Evolutionary conservation across 2,888 invertebrate species (phyloP).

Genomic region (Sinopyrophorus schimmeli): DNA sequence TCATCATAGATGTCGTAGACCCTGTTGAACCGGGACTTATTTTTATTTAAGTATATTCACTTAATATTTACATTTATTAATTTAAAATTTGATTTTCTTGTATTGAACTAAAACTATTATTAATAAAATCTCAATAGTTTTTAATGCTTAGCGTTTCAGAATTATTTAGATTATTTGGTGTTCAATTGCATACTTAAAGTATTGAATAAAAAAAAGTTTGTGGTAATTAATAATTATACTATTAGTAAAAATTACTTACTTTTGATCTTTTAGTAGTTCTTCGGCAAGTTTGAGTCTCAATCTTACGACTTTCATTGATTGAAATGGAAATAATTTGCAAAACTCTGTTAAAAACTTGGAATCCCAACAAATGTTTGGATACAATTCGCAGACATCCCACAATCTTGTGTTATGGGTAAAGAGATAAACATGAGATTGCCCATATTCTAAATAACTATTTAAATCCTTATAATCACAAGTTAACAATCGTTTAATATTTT

Average conservation of each 20-base stretch:
- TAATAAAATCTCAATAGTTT: too few relatives aligned
- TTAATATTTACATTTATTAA: too few relatives aligned
- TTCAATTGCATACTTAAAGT: too few relatives aligned
- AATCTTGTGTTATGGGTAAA: constrained; percentile 84
- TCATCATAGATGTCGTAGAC: too few relatives aligned
- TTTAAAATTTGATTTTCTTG: too few relatives aligned
- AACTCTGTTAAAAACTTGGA: constrained; percentile 73
- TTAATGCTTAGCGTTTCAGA: too few relatives aligned
- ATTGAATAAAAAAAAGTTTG: too few relatives aligned
- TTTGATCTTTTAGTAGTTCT: constrained; percentile 69
- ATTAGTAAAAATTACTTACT: constrained; percentile 58
- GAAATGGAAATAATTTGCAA: constrained; percentile 84
- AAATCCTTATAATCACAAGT: constrained; percentile 76
- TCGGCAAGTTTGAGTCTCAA: constrained; percentile 73
- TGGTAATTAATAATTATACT: too few relatives aligned
- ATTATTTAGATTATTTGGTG: too few relatives aligned
- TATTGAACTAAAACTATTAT: too few relatives aligned
- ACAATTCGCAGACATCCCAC: constrained; percentile 77
- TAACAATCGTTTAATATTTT: constrained; percentile 71
- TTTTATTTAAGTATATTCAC: too few relatives aligned
- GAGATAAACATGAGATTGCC: constrained; percentile 75
- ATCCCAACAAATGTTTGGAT: constrained; percentile 69
- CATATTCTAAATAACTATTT: constrained; percentile 77
- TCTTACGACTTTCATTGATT: constrained; percentile 85
- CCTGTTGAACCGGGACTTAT: too few relatives aligned